Evolutionary conservation across 2,888 invertebrate species (phyloP).

Genomic region (Leptinotarsa peninsularis): DNA sequence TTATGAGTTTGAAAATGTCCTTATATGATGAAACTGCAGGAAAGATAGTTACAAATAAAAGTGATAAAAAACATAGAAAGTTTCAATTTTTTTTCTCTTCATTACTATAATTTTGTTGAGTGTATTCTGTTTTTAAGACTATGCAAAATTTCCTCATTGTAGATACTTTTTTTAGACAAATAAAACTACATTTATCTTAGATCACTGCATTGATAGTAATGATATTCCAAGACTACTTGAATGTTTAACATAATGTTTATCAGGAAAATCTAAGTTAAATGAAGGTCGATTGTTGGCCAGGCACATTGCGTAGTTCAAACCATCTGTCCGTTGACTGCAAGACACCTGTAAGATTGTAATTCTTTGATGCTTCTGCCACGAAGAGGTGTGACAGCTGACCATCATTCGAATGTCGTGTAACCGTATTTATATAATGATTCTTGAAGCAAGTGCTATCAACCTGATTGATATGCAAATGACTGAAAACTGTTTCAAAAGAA

Average conservation of each 20-base stretch:
- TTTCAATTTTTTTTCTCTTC: no score
- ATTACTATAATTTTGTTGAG: no score
- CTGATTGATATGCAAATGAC: constrained; percentile 41
- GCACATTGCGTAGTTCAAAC: constrained; percentile 23
- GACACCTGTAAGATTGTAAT: constrained; percentile 49
- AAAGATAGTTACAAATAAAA: no score
- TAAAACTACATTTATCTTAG: no score
- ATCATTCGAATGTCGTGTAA: constrained; percentile 38
- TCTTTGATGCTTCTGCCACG: constrained; percentile 37
- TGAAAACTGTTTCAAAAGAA: constrained; percentile 24
- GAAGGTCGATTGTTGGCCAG: constrained; percentile 11
- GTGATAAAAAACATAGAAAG: no score
- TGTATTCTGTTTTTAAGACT: no score
- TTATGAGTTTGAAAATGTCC: no score
- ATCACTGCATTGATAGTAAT: no score
- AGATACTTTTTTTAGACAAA: no score
- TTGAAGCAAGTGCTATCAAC: constrained; percentile 38
- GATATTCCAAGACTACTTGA: no score
- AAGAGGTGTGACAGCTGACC: constrained; percentile 48
- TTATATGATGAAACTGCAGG: no score
- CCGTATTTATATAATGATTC: constrained; percentile 45
- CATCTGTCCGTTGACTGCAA: constrained; percentile 47
- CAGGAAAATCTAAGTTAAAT: constrained; percentile 13
- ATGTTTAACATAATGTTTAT: constrained; percentile 5
- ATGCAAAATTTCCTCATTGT: no score